phyloP scores from a whole-genome alignment of 2,797 vertebrate genomes.

The Pampus argenteus region DNA sequence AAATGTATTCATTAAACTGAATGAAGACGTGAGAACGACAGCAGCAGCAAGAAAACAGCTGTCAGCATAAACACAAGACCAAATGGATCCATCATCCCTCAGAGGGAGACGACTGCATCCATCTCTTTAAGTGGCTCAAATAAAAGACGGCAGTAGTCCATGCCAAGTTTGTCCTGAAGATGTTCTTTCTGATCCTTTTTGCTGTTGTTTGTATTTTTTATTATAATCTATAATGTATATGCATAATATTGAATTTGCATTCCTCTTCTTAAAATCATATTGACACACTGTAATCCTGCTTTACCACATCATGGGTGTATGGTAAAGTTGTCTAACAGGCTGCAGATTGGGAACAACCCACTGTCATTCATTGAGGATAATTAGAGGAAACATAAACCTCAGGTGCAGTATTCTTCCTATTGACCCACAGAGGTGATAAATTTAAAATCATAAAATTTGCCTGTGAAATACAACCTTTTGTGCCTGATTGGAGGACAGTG shows the following conservation, averaged over 20 bases:
- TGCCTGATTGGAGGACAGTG: background rate
- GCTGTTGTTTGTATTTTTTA: background rate
- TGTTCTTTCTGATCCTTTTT: background rate
- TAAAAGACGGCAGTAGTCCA: no score
- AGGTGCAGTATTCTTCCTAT: background rate
- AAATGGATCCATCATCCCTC: background rate
- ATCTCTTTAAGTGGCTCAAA: background rate
- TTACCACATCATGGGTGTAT: slow-evolving; percentile 10
- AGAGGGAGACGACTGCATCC: background rate
- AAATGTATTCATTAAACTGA: background rate
- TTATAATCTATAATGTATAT: background rate
- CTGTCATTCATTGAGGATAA: background rate
- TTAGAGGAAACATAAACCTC: background rate
- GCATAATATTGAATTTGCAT: background rate
- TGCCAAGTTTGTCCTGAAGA: background rate
- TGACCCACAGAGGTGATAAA: background rate
- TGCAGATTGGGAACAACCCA: slow-evolving; percentile 12
- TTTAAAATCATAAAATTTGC: background rate
- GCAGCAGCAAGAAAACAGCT: slow-evolving; percentile 1
- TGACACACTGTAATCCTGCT: slow-evolving; percentile 12
- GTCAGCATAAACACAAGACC: background rate
- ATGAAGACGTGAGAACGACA: background rate
- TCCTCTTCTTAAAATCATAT: background rate
- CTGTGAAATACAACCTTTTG: background rate
- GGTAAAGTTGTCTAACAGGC: slow-evolving; percentile 54